phyloP scores from a whole-genome alignment of 2,113 vertebrate species.

The Podarcis cretensis region DNA sequence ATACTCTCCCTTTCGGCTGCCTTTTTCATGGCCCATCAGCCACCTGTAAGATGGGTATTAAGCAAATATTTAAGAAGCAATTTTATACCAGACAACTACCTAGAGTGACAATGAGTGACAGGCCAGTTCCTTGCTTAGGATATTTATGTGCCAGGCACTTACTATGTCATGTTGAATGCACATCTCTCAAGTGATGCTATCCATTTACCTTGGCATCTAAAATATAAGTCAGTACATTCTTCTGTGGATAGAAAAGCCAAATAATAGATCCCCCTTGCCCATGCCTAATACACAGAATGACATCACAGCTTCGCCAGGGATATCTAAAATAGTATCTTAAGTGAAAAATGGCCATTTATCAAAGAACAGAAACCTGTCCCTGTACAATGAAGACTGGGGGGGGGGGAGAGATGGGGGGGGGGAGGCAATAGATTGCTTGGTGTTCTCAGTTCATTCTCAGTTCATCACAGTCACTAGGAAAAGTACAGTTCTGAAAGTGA shows the following conservation, averaged over 20 bases:
- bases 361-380: not conserved
- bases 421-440: not conserved
- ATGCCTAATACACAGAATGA: slow-evolving; percentile 26
- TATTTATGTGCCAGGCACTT: slow-evolving; percentile 31
- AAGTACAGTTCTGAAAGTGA: not conserved
- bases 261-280: not conserved
- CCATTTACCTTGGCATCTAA: not conserved
- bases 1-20: not conserved
- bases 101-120: slow-evolving; percentile 17
- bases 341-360: slow-evolving; percentile 9
- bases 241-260: not conserved
- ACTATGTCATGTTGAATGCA: slow-evolving; percentile 24
- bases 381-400: not conserved
- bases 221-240: not conserved
- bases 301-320: not conserved
- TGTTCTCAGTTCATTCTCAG: not conserved
- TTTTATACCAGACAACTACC: slow-evolving; percentile 10
- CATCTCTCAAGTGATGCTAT: slow-evolving; percentile 1
- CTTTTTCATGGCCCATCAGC: slow-evolving; percentile 1
- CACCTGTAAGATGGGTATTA: not conserved
- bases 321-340: not conserved
- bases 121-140: slow-evolving; percentile 14
- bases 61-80: not conserved
- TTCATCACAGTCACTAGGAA: not conserved
- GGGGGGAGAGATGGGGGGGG: not conserved